phyloP scores from a whole-genome alignment of 2,888 invertebrate genomes.

The Acanthosoma haemorrhoidale region DNA sequence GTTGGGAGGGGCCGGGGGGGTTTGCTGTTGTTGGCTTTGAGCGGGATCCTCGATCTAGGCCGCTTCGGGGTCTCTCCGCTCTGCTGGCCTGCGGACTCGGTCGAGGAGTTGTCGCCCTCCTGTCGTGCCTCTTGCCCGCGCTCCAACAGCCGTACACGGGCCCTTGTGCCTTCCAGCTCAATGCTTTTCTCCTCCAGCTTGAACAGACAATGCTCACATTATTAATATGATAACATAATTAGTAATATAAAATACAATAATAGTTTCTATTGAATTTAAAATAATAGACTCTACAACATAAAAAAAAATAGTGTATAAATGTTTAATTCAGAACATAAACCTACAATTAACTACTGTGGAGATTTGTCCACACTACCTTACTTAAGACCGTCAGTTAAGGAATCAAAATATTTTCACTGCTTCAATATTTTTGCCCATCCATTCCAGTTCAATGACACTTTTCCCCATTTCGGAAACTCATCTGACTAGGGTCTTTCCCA shows the following conservation, averaged over 20 bases:
- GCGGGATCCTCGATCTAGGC: conserved; percentile 25
- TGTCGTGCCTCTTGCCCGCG: conserved; percentile 47
- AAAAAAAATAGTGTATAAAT: too few relatives aligned
- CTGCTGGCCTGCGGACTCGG: conserved; percentile 60
- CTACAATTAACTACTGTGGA: too few relatives aligned
- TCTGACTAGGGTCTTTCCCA: too few relatives aligned
- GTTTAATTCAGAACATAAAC: too few relatives aligned
- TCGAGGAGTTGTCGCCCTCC: conserved; percentile 54
- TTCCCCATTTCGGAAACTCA: too few relatives aligned
- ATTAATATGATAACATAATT: neutral
- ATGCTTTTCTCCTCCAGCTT: conserved; percentile 78
- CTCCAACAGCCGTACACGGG: conserved; percentile 68
- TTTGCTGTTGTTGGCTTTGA: conserved; percentile 41
- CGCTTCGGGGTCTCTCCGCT: conserved; percentile 38
- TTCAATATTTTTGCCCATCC: too few relatives aligned
- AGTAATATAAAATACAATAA: neutral
- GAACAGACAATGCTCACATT: neutral
- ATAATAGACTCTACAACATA: too few relatives aligned
- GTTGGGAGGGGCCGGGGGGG: conserved; percentile 19
- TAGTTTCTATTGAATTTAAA: neutral
- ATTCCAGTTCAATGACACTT: too few relatives aligned
- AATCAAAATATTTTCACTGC: too few relatives aligned
- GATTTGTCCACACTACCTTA: too few relatives aligned
- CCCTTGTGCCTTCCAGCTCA: conserved; percentile 75
- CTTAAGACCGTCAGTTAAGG: too few relatives aligned